Evolutionary conservation across 2,113 vertebrate genomes (phyloP).

Genomic region (Bubo blakistoni): DNA sequence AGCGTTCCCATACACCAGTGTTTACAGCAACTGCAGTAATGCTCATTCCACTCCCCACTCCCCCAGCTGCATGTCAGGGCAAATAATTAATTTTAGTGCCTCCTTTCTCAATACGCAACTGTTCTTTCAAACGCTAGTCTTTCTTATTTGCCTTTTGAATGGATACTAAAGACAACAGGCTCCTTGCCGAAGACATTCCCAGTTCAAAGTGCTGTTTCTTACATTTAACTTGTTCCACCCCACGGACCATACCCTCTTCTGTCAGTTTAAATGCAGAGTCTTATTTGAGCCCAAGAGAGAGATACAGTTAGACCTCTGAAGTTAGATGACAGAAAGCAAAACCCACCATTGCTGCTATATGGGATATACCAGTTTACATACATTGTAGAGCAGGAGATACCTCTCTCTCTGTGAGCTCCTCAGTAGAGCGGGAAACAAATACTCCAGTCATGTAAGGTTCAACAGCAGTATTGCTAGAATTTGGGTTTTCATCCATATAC

Average conservation of each 20-base stretch:
- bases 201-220: slow-evolving; percentile 75
- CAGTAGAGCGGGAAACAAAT: background rate
- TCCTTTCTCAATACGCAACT: slow-evolving; percentile 80
- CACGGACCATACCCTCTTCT: background rate
- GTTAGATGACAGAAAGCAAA: background rate
- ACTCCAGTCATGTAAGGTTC: background rate
- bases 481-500: background rate
- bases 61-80: slow-evolving; percentile 70
- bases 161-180: slow-evolving; percentile 42
- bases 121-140: slow-evolving; percentile 63
- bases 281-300: background rate
- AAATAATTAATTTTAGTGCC: slow-evolving; percentile 72
- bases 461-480: background rate
- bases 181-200: slow-evolving; percentile 71
- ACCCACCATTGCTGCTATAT: background rate
- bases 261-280: background rate
- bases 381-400: background rate
- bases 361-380: background rate
- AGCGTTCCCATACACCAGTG: background rate
- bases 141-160: slow-evolving; percentile 71
- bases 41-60: background rate
- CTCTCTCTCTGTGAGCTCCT: background rate
- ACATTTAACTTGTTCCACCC: background rate
- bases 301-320: background rate
- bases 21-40: background rate